Conservation (phyloP, 2,797 vertebrate genomes). For the Malacoraja senta region DNA sequence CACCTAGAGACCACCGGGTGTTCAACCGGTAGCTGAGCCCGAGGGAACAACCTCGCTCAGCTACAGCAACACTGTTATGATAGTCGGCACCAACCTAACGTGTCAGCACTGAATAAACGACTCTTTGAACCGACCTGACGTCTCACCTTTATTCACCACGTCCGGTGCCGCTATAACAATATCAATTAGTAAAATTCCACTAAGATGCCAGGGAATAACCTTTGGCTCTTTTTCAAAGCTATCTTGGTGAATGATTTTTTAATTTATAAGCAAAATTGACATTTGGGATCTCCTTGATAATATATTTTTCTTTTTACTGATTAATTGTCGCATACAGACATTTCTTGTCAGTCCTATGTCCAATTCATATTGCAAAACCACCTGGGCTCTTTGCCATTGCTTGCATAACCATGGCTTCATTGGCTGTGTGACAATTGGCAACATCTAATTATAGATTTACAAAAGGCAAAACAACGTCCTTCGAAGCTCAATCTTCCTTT, state of each 20-base stretch:
- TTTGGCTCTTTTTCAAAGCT: not conserved
- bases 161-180: too few species aligned
- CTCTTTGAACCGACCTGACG: too few species aligned
- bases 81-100: too few species aligned
- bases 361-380: not conserved
- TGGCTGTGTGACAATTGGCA: not conserved
- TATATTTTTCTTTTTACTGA: not conserved
- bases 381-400: not conserved
- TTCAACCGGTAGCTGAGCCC: too few species aligned
- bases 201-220: not conserved
- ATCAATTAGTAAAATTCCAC: not conserved
- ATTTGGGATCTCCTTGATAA: not conserved
- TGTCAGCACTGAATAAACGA: too few species aligned
- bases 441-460: not conserved
- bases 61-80: too few species aligned
- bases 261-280: not conserved
- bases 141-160: too few species aligned
- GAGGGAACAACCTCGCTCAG: too few species aligned
- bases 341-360: not conserved
- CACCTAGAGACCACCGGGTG: too few species aligned
- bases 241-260: not conserved
- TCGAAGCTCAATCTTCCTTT: not conserved
- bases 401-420: slow-evolving; percentile 14
- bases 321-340: not conserved
- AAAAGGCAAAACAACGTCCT: slow-evolving; percentile 13